Percentiles rank a stretch among this genome's conserved stretches.
phyloP scores from a whole-genome alignment of 37 sponge, comb jelly and placozoan genomes.

The Sycon ciliatum region DNA sequence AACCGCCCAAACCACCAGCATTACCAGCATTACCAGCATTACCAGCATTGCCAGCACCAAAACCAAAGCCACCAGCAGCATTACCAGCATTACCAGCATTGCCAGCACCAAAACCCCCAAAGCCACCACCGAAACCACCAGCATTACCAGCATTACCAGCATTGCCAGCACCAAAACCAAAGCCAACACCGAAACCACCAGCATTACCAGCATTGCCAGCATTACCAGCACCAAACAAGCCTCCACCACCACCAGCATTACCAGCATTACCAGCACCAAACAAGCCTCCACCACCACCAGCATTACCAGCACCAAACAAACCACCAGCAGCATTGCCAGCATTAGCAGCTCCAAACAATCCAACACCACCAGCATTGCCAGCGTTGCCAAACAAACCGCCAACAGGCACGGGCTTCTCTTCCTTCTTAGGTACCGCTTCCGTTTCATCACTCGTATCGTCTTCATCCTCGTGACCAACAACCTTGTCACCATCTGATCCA shows the following conservation, averaged over 20 bases:
- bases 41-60: background rate
- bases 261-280: background rate
- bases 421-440: background rate
- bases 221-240: background rate
- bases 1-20: background rate
- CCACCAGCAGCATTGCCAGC: background rate
- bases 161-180: background rate
- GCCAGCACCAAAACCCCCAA: background rate
- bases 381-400: background rate
- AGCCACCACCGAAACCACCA: background rate
- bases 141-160: no score
- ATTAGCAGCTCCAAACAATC: background rate
- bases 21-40: background rate
- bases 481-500: background rate
- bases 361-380: background rate
- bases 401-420: background rate
- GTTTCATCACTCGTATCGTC: slow-evolving; percentile 20
- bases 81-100: background rate
- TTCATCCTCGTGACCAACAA: background rate
- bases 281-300: background rate
- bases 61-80: background rate
- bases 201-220: background rate
- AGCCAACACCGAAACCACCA: background rate
- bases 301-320: background rate
- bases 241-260: background rate